Conservation (phyloP, 2,888 invertebrate genomes). For the Meiosimyza decipiens region DNA sequence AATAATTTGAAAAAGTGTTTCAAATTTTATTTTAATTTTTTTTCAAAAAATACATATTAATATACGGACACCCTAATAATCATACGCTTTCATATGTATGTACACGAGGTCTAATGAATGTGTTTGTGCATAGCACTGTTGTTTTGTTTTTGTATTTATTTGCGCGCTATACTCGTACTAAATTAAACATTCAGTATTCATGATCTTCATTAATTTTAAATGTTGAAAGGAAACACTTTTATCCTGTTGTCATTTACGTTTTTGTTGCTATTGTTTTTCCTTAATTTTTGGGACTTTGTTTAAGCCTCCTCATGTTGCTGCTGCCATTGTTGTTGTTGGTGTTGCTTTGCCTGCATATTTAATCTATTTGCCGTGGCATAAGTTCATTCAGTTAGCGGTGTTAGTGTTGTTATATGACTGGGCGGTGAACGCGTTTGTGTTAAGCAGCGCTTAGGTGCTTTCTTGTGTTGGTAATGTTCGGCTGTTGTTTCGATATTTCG, state of each 20-base stretch:
- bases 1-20: too few relatives aligned
- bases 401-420: neutral
- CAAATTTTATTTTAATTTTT: too few relatives aligned
- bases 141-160: too few relatives aligned
- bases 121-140: neutral
- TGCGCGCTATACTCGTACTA: neutral
- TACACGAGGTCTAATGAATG: neutral
- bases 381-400: neutral
- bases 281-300: neutral
- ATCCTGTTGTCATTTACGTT: neutral
- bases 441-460: too few relatives aligned
- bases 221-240: conserved; percentile 29
- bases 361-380: neutral
- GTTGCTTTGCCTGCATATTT: neutral
- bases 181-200: conserved; percentile 30
- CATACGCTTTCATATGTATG: too few relatives aligned
- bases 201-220: conserved; percentile 36
- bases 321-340: neutral
- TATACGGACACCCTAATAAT: too few relatives aligned
- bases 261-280: neutral
- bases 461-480: too few relatives aligned
- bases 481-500: too few relatives aligned
- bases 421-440: too few relatives aligned
- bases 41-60: too few relatives aligned
- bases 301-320: neutral